phyloP scores from a whole-genome alignment of 1,140 invertebrate genomes.

The Polypedilum pembai region DNA sequence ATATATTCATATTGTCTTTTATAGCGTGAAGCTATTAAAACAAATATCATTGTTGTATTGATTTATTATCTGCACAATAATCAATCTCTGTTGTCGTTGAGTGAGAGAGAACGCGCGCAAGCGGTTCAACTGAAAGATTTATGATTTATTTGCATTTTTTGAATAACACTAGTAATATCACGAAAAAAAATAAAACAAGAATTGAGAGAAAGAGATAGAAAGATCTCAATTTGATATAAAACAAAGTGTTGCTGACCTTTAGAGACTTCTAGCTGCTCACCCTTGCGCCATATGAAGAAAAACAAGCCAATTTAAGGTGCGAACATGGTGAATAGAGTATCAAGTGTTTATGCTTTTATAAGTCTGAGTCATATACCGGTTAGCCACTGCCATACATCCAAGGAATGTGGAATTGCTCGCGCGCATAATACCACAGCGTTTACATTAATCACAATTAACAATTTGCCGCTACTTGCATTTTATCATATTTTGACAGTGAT shows the following conservation, averaged over 20 bases:
- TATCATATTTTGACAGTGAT: background rate
- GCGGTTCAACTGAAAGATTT: conserved; percentile 41
- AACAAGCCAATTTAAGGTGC: background rate
- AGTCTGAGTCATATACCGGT: background rate
- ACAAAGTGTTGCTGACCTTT: conserved; percentile 26
- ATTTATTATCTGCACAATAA: conserved; percentile 49
- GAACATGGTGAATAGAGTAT: no score
- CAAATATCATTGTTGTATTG: conserved; percentile 44
- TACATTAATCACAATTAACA: background rate
- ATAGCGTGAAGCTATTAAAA: conserved; percentile 37
- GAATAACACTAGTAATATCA: no score
- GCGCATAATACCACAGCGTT: background rate
- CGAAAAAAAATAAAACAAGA: conserved; percentile 29
- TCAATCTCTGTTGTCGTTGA: conserved; percentile 43
- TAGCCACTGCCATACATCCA: background rate
- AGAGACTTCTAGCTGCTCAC: background rate
- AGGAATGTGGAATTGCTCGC: background rate
- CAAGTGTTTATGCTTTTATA: no score
- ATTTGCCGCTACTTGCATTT: background rate
- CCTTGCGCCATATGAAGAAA: background rate
- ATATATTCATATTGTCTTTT: conserved; percentile 46
- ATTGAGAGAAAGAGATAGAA: no score
- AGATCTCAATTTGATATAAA: conserved; percentile 6
- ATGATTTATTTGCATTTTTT: conserved; percentile 21
- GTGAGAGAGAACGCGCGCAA: no score